A percentile compares a stretch with the other conserved stretches of the same genome.
Conservation (phyloP, 2,797 vertebrate species). For the Syndactyla subalaris region DNA sequence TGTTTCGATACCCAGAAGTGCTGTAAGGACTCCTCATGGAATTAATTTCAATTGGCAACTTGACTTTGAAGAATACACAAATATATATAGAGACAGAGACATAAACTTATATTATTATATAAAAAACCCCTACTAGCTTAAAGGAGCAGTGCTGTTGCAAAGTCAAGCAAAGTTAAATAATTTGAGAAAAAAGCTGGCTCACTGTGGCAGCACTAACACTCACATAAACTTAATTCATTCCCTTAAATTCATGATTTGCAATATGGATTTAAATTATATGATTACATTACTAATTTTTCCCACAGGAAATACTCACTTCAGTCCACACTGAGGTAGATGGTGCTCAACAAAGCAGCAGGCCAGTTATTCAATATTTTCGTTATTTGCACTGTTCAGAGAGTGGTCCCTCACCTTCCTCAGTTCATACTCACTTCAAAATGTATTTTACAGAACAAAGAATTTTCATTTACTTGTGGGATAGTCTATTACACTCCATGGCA, state of each 20-base stretch:
- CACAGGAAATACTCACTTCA: background rate
- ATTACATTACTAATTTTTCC: background rate
- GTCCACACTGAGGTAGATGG: background rate
- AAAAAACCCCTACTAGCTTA: background rate
- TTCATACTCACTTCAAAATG: background rate
- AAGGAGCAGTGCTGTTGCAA: background rate
- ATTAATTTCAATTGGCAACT: background rate
- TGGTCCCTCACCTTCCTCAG: background rate
- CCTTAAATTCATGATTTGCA: background rate
- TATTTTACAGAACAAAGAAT: conserved; percentile 15
- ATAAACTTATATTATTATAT: background rate
- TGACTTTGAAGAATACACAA: background rate
- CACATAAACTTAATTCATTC: background rate
- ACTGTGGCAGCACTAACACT: background rate
- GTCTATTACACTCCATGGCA: conserved; percentile 14
- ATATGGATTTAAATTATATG: background rate
- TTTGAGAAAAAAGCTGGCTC: background rate
- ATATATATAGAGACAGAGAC: background rate
- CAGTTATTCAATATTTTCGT: background rate
- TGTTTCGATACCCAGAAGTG: background rate
- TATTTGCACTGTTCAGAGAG: background rate
- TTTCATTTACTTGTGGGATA: conserved; percentile 23
- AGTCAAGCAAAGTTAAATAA: background rate
- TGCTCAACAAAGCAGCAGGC: background rate
- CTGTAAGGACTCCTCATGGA: background rate